phyloP scores from a whole-genome alignment of 2,888 invertebrate species.

The Seira sanloemensis region DNA sequence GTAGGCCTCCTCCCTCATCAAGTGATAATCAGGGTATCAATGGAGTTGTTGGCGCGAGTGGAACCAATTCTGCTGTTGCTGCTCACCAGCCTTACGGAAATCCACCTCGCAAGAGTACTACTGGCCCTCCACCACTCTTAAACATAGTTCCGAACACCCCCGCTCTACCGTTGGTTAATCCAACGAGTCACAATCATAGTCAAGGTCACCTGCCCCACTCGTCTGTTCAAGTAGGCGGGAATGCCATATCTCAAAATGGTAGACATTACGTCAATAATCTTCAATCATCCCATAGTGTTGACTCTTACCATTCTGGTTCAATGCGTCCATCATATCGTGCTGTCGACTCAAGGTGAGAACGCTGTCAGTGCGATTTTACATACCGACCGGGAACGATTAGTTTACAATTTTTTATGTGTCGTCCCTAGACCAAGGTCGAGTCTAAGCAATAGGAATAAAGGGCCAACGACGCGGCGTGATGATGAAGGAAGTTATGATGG shows the following conservation, averaged over 20 bases:
- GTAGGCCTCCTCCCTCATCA: conserved; percentile 44
- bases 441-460: conserved; percentile 59
- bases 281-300: conserved; percentile 59
- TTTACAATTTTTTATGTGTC: neutral
- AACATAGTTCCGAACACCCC: conserved; percentile 40
- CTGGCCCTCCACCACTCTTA: conserved; percentile 60
- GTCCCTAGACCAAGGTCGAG: conserved; percentile 71
- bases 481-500: conserved; percentile 68
- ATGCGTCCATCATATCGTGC: conserved; percentile 62
- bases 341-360: conserved; percentile 56
- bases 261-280: conserved; percentile 63
- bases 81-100: conserved; percentile 64
- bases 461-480: conserved; percentile 56
- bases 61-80: conserved; percentile 35
- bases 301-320: conserved; percentile 52
- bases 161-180: conserved; percentile 59
- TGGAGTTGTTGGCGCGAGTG: conserved; percentile 62
- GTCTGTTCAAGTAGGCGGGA: conserved; percentile 62
- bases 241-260: conserved; percentile 68
- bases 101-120: conserved; percentile 67
- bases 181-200: conserved; percentile 66
- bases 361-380: neutral
- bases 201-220: conserved; percentile 67
- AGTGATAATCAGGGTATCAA: conserved; percentile 58
- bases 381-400: too few species aligned